These are phyloP conservation scores for Drosophila ironensis DNA, from an alignment of 1,140 invertebrate species.

Conservation along the genomic window DNA sequence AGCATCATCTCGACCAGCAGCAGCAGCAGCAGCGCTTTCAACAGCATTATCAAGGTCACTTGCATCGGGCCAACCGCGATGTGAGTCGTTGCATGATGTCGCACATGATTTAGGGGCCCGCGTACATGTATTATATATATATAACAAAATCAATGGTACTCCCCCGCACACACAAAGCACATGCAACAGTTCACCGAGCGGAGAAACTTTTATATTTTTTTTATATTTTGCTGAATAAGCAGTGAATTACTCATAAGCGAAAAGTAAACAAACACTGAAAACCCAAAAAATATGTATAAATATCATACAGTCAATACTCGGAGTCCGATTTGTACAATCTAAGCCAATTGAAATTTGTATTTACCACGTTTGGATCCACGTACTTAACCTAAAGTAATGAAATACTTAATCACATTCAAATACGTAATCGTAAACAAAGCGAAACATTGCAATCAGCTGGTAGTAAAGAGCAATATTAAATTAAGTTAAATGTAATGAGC, in stretches of 20 bases:
- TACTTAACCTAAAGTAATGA: conserved; percentile 48
- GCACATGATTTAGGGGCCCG: conserved; percentile 73
- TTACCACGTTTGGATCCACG: conserved; percentile 27
- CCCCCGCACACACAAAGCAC: conserved; percentile 18
- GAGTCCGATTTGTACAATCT: conserved; percentile 56
- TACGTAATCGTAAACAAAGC: conserved; percentile 19
- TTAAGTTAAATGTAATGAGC: conserved; percentile 38
- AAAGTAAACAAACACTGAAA: conserved; percentile 8
- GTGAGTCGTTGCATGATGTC: conserved; percentile 82
- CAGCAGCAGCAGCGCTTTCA: conserved; percentile 45
- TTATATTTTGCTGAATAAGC: conserved; percentile 7
- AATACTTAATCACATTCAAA: conserved; percentile 11
- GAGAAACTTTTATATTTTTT: conserved; percentile 35
- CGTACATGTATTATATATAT: conserved; percentile 32
- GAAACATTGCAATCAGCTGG: conserved; percentile 42
- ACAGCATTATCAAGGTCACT: conserved; percentile 81
- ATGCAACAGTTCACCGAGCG: conserved; percentile 48
- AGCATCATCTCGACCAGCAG: conserved; percentile 23
- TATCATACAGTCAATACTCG: conserved; percentile 54
- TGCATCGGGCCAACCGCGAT: conserved; percentile 81
- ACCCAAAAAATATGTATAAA: conserved; percentile 42
- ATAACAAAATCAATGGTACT: conserved; percentile 9
- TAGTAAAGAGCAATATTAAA: conserved; percentile 50
- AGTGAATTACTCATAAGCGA: conserved; percentile 17
- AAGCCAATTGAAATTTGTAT: background rate